A percentile compares a stretch with the other conserved stretches of the same genome.
Conservation (phyloP, 2,113 vertebrate genomes). For the Sula dactylatra region DNA sequence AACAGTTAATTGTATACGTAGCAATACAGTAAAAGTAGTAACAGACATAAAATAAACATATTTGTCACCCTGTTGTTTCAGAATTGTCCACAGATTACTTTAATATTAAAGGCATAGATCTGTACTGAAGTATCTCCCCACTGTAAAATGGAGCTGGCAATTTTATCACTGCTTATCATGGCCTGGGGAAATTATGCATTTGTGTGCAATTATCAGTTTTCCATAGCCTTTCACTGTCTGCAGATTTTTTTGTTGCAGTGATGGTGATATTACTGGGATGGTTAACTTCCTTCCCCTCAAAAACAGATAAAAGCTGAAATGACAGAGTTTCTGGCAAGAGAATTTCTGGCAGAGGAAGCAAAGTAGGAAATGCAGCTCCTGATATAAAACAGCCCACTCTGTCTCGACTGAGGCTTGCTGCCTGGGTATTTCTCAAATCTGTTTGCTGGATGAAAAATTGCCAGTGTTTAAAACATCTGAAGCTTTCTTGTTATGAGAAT, state of each 20-base stretch:
- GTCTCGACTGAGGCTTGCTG: background rate
- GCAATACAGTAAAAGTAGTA: background rate
- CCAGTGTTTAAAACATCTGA: background rate
- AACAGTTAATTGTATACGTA: background rate
- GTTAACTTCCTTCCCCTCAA: slow-evolving; percentile 8
- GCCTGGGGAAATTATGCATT: background rate
- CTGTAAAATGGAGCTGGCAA: background rate
- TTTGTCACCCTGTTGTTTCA: background rate
- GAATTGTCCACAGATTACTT: background rate
- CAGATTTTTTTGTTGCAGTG: background rate
- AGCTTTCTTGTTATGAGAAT: background rate
- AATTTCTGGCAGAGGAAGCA: slow-evolving; percentile 31
- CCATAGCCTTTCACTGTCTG: background rate
- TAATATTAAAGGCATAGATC: background rate
- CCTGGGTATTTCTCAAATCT: slow-evolving; percentile 13
- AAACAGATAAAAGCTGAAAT: slow-evolving; percentile 29
- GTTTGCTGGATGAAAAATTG: background rate
- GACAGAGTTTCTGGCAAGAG: slow-evolving; percentile 36
- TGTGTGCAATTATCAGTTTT: background rate
- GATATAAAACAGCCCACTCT: slow-evolving; percentile 31
- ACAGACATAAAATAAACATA: background rate
- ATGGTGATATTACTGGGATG: background rate
- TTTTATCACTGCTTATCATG: background rate
- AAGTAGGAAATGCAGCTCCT: slow-evolving; percentile 40
- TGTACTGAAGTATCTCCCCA: background rate